Evolutionary conservation across 1,140 invertebrate genomes (phyloP).

Genomic region (Scaptomyza graminum): DNA sequence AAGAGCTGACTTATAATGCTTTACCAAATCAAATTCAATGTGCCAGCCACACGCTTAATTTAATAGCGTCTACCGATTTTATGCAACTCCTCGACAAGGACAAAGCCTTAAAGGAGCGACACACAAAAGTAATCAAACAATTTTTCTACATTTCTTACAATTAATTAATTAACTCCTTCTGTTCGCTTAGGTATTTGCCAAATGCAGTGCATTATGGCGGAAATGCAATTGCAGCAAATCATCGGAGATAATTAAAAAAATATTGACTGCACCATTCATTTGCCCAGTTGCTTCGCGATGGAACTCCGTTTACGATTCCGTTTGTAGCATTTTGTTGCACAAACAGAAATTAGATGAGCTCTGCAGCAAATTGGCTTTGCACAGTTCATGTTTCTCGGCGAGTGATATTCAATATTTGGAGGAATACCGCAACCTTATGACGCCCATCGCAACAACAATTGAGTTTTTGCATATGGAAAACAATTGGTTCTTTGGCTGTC

Average conservation of each 20-base stretch:
- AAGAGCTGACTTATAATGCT: background rate
- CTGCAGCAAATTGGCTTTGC: slow-evolving; percentile 25
- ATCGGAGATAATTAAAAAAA: background rate
- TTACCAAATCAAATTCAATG: slow-evolving; percentile 30
- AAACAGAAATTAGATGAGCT: slow-evolving; percentile 24
- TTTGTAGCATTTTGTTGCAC: slow-evolving; percentile 26
- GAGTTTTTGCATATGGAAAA: slow-evolving; percentile 28
- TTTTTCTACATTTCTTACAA: background rate
- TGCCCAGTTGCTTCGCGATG: slow-evolving; percentile 17
- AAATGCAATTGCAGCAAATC: slow-evolving; percentile 11
- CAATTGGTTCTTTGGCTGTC: slow-evolving; percentile 37
- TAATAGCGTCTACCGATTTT: slow-evolving; percentile 18
- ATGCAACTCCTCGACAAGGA: slow-evolving; percentile 8
- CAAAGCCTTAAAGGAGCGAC: slow-evolving; percentile 11
- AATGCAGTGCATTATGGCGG: slow-evolving; percentile 25
- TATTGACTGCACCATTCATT: slow-evolving; percentile 6
- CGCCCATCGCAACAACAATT: slow-evolving; percentile 33
- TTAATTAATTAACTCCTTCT: too few species aligned
- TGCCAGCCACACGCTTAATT: slow-evolving; percentile 25
- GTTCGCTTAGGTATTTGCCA: slow-evolving; percentile 26
- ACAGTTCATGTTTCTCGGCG: slow-evolving; percentile 24
- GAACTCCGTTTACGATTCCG: slow-evolving; percentile 35
- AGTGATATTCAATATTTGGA: slow-evolving; percentile 34
- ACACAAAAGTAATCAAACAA: slow-evolving; percentile 11
- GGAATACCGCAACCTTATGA: slow-evolving; percentile 31